Conservation (phyloP, 2,113 vertebrate species). For the Serinus canaria region DNA sequence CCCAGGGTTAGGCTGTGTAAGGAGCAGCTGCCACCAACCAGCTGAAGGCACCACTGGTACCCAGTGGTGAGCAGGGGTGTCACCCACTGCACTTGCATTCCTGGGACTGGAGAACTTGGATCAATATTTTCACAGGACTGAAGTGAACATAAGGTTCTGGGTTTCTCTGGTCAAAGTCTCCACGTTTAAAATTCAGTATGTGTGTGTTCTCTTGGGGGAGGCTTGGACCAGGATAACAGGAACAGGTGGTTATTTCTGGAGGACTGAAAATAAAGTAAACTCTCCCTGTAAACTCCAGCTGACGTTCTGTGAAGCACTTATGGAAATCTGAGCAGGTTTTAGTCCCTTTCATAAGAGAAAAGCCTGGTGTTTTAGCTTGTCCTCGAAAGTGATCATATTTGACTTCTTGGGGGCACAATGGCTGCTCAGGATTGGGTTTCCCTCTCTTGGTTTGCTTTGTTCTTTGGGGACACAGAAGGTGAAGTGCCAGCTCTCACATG, state of each 20-base stretch:
- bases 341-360: background rate
- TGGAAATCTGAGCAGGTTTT: background rate
- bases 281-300: background rate
- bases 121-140: background rate
- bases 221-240: background rate
- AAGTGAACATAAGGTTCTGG: background rate
- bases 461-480: background rate
- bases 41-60: background rate
- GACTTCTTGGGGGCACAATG: background rate
- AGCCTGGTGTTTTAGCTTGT: background rate
- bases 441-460: background rate
- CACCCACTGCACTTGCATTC: background rate
- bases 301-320: background rate
- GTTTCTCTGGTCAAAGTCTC: background rate
- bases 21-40: background rate
- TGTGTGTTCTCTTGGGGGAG: background rate
- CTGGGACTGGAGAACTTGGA: background rate
- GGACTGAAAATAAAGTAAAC: background rate
- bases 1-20: background rate
- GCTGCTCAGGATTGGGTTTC: background rate
- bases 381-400: background rate
- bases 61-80: background rate
- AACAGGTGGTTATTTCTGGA: constrained; percentile 6
- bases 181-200: background rate
- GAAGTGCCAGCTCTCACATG: background rate